A percentile compares a stretch with the other conserved stretches of the same genome.
Conservation (phyloP, 2,113 vertebrate species). For the Xenopus laevis region DNA sequence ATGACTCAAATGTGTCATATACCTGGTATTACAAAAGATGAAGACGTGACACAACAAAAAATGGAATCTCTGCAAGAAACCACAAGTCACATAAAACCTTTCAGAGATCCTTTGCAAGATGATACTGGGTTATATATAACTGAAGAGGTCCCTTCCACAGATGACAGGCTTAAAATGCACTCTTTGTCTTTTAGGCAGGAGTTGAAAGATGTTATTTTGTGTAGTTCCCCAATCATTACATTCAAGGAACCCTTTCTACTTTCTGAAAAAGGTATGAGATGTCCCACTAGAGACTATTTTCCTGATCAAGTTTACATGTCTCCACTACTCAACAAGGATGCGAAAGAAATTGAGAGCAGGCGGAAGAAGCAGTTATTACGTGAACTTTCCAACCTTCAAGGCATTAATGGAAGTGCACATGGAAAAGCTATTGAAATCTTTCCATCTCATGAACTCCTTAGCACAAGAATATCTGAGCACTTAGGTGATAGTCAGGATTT, state of each 20-base stretch:
- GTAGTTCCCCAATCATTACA: slow-evolving; percentile 87
- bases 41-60: slow-evolving; percentile 48
- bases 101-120: slow-evolving; percentile 92
- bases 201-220: slow-evolving; percentile 91
- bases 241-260: slow-evolving; percentile 90
- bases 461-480: slow-evolving; percentile 81
- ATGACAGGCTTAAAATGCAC: slow-evolving; percentile 85
- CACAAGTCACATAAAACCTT: slow-evolving; percentile 71
- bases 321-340: slow-evolving; percentile 88
- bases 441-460: slow-evolving; percentile 82
- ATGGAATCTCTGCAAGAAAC: slow-evolving; percentile 61
- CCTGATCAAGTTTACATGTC: slow-evolving; percentile 91
- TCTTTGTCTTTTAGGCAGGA: slow-evolving; percentile 88
- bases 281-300: slow-evolving; percentile 92
- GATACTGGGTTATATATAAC: slow-evolving; percentile 86
- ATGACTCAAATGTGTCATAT: slow-evolving; percentile 69
- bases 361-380: slow-evolving; percentile 87
- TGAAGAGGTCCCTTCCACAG: slow-evolving; percentile 82
- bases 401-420: slow-evolving; percentile 69
- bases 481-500: slow-evolving; percentile 75
- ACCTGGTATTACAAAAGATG: slow-evolving; percentile 48
- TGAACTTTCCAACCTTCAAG: slow-evolving; percentile 73
- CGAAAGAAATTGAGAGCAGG: slow-evolving; percentile 83
- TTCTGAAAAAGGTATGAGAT: slow-evolving; percentile 79
- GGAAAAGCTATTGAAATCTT: slow-evolving; percentile 71